Evolutionary conservation across 2,888 invertebrate genomes (phyloP).

Genomic region (Cenopis cana): DNA sequence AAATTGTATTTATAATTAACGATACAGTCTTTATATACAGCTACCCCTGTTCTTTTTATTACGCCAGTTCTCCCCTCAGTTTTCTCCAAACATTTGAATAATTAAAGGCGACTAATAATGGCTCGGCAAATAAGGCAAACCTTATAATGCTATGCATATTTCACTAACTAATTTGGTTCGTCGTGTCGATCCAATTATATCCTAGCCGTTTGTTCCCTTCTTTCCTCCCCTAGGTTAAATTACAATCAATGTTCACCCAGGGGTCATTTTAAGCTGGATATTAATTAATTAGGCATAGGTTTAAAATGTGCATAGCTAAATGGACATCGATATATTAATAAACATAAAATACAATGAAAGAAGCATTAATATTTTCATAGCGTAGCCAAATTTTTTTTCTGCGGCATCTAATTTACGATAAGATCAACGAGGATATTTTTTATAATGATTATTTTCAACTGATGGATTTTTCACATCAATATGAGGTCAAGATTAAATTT

Average conservation of each 20-base stretch:
- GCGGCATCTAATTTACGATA: no score
- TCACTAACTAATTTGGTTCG: constrained; percentile 71
- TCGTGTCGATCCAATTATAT: constrained; percentile 71
- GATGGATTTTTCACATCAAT: no score
- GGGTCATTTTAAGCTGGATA: constrained; percentile 46
- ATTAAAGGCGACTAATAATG: constrained; percentile 65
- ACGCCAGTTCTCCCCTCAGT: constrained; percentile 16
- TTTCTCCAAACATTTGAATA: constrained; percentile 53
- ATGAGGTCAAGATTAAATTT: no score
- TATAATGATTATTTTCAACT: no score
- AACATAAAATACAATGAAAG: no score
- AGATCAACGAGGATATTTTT: no score
- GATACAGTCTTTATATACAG: neutral
- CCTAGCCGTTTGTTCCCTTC: constrained; percentile 52
- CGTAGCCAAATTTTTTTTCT: no score
- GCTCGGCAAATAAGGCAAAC: constrained; percentile 52
- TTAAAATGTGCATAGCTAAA: no score
- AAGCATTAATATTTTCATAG: no score
- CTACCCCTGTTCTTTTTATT: neutral
- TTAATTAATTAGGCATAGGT: constrained; percentile 20
- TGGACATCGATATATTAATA: no score
- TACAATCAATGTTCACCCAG: constrained; percentile 63
- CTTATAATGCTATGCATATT: constrained; percentile 73
- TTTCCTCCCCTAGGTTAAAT: constrained; percentile 53
- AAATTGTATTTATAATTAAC: no score